Percentiles rank a stretch among this genome's conserved stretches.
These are phyloP conservation scores for Alectoris magna DNA, from an alignment of 2,797 vertebrate genomes.

Conservation along the genomic window DNA sequence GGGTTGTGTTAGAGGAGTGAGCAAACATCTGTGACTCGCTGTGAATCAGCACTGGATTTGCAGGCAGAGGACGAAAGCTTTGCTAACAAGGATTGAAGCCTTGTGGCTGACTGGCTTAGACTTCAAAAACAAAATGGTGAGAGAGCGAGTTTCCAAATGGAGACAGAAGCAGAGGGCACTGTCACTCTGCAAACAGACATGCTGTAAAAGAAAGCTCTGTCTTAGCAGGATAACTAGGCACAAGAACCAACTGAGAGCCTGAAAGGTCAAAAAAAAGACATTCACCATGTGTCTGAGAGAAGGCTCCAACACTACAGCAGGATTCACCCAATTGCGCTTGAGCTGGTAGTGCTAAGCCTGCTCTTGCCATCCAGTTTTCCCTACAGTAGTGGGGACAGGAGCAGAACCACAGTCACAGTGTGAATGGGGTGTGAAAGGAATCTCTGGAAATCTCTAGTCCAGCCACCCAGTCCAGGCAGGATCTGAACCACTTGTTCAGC, in stretches of 20 bases:
- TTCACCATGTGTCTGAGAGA: accelerated
- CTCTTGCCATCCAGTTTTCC: accelerated
- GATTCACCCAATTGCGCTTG: background rate
- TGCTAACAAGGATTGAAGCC: conserved; percentile 14
- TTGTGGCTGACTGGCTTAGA: background rate
- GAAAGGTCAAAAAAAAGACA: background rate
- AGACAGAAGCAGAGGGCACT: background rate
- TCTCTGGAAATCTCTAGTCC: background rate
- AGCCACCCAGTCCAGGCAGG: background rate
- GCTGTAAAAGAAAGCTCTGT: conserved; percentile 13
- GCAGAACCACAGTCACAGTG: accelerated
- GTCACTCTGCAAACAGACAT: conserved; percentile 9
- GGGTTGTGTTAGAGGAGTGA: background rate
- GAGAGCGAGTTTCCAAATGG: accelerated
- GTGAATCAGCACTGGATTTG: background rate
- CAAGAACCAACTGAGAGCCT: background rate
- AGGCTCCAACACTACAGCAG: background rate
- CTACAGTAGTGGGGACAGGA: accelerated
- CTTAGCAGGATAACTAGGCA: background rate
- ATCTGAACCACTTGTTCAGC: accelerated
- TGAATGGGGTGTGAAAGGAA: background rate
- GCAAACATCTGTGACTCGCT: background rate
- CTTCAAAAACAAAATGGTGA: background rate
- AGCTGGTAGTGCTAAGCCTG: background rate
- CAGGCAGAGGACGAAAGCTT: conserved; percentile 3